Percentiles rank a stretch among this genome's conserved stretches.
These are phyloP conservation scores for Hemibagrus wyckioides DNA, from an alignment of 2,113 vertebrate genomes.

Conservation along the genomic window DNA sequence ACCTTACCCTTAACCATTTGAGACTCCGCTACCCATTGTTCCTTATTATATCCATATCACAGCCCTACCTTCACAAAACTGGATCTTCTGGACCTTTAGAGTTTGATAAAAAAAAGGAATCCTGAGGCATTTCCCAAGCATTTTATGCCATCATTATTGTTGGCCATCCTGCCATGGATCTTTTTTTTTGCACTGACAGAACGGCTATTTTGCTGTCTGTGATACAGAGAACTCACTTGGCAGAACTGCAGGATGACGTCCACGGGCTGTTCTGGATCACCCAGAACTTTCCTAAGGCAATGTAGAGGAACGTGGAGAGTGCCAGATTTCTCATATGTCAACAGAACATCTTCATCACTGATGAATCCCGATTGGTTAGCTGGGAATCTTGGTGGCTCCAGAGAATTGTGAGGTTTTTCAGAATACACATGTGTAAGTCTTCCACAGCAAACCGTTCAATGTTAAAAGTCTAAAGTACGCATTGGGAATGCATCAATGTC, in stretches of 20 bases:
- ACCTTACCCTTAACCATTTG: too few species aligned
- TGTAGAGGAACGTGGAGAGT: neutral
- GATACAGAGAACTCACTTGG: neutral
- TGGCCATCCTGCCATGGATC: slow-evolving; percentile 20
- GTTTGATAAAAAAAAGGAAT: neutral
- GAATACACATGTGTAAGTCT: slow-evolving; percentile 3
- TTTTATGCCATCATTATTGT: slow-evolving; percentile 39
- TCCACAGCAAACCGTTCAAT: neutral
- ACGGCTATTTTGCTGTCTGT: slow-evolving; percentile 2
- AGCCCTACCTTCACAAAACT: neutral
- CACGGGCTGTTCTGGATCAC: slow-evolving; percentile 13
- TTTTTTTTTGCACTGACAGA: slow-evolving; percentile 20
- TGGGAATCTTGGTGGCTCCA: neutral
- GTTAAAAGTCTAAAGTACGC: neutral
- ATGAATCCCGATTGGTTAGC: neutral
- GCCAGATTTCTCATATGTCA: slow-evolving; percentile 3
- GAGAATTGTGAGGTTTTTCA: neutral
- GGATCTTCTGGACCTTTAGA: neutral
- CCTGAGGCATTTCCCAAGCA: slow-evolving; percentile 4
- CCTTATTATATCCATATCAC: neutral
- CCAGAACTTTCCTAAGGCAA: slow-evolving; percentile 24
- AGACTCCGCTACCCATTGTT: neutral
- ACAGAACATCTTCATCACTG: slow-evolving; percentile 12
- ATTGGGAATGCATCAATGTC: neutral
- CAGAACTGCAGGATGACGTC: slow-evolving; percentile 13